Conservation (phyloP, 2,797 vertebrate genomes). For the Sebastiscus albofasciatus region DNA sequence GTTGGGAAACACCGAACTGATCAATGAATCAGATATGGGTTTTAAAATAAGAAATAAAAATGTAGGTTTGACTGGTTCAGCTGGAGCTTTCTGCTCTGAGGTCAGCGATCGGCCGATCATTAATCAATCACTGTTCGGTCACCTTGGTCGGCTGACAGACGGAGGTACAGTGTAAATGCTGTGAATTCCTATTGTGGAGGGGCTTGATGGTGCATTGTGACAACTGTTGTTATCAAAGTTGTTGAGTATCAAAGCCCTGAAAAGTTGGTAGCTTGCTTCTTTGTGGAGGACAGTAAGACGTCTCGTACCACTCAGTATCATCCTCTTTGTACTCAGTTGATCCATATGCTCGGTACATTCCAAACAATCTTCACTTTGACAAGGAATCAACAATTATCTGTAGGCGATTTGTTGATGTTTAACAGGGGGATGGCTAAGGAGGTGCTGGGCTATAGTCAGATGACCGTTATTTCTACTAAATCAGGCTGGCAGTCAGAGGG, state of each 20-base stretch:
- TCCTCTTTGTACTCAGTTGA: neutral
- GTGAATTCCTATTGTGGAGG: neutral
- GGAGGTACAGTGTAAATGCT: neutral
- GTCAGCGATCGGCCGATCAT: too few species aligned
- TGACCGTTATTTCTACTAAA: neutral
- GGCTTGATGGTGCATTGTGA: neutral
- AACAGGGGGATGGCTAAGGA: neutral
- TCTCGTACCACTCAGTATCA: too few species aligned
- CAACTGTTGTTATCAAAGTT: neutral
- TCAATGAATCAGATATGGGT: neutral
- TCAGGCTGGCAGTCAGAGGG: constrained; percentile 2
- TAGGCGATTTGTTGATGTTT: too few species aligned
- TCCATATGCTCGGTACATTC: neutral
- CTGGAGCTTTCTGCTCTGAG: neutral
- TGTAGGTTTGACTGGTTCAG: neutral
- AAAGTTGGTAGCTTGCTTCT: too few species aligned
- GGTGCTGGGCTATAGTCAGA: neutral
- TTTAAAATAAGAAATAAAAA: neutral
- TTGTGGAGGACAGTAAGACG: too few species aligned
- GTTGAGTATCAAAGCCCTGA: neutral
- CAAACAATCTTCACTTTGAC: neutral
- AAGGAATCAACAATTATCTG: too few species aligned
- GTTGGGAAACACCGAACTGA: neutral
- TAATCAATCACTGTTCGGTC: too few species aligned
- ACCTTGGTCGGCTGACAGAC: too few species aligned